Evolutionary conservation across 2,113 vertebrate species (phyloP), one percentile per base, ranked within the genome.

Genomic region (Ondatra zibethicus): DNA sequence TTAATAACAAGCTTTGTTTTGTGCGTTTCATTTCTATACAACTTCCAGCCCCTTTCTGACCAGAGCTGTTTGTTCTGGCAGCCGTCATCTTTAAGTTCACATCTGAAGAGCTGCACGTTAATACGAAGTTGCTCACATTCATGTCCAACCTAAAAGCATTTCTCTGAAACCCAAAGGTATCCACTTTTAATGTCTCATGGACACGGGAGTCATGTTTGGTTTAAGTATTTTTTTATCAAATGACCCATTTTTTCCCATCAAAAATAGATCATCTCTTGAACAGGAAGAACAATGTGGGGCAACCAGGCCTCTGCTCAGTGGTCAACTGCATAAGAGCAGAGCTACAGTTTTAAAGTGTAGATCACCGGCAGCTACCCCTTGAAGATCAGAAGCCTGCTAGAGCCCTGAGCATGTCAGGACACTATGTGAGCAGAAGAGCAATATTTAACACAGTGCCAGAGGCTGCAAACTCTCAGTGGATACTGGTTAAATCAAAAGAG

Each of bases 141-240:
- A 42, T 25, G 12, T 47, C 61, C 42, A 86, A 45, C 14, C 23
- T 88, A 66, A 68, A 91, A 89, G 29, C 72, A 61, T 31, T 65
- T 39, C 81, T 91, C 86, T 94, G 93, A 94, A 92, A 85, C 14
- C 33, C n/a, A 47, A 94, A 89, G 27, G 9, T 61, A 68, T 58
- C 75, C 23, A 87, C 27, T 94, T 89, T 92, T 82, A 92, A 66
- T 50, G 87, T 47, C 13, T 92, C 36, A 88, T 70, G 45, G 89
- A 68, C 63, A 80, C 4, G 82, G 25, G 76, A 50, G 31, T 92
- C 77, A 77, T 73, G 11, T 68, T 87, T 91, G 70, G 1, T 77
- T 86, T 94, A 73, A 6, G 7, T 50, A 92, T 88, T 97, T 95
- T 97, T 95, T 92, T 94, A 95, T 77, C 88, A 96, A 93, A 89